These are phyloP conservation scores for Bos javanicus DNA, from an alignment of 2,113 vertebrate species.

Conservation along the genomic window DNA sequence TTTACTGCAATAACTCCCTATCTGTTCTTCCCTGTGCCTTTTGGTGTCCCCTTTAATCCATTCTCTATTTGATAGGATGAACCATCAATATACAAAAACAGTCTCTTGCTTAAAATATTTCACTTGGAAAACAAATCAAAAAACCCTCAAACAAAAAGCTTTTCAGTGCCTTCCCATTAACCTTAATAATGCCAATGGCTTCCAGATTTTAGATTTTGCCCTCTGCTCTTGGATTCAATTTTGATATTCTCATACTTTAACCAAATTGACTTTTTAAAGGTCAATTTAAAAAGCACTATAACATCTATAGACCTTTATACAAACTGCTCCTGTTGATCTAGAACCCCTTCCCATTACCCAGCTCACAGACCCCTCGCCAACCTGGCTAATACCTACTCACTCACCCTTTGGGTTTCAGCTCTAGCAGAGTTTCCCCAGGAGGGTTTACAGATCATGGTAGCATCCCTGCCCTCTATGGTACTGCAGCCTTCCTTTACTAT, in stretches of 20 bases:
- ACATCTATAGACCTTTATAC: background rate
- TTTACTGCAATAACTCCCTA: background rate
- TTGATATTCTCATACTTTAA: background rate
- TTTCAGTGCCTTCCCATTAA: background rate
- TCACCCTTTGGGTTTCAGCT: background rate
- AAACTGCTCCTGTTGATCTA: background rate
- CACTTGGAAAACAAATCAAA: background rate
- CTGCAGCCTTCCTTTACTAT: background rate
- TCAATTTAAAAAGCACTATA: background rate
- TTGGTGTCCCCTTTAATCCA: background rate
- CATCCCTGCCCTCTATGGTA: background rate
- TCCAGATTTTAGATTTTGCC: background rate
- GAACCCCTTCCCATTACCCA: background rate
- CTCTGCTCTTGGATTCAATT: background rate
- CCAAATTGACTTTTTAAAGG: background rate
- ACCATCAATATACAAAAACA: background rate
- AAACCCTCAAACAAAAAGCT: background rate
- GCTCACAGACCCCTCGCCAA: background rate
- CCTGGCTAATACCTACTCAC: background rate
- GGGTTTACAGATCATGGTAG: background rate
- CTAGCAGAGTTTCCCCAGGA: background rate
- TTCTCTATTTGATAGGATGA: background rate
- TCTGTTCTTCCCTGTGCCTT: background rate
- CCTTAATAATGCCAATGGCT: background rate
- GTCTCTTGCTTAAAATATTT: background rate